phyloP scores from a whole-genome alignment of 2,113 vertebrate species.

The Pangasianodon hypophthalmus region DNA sequence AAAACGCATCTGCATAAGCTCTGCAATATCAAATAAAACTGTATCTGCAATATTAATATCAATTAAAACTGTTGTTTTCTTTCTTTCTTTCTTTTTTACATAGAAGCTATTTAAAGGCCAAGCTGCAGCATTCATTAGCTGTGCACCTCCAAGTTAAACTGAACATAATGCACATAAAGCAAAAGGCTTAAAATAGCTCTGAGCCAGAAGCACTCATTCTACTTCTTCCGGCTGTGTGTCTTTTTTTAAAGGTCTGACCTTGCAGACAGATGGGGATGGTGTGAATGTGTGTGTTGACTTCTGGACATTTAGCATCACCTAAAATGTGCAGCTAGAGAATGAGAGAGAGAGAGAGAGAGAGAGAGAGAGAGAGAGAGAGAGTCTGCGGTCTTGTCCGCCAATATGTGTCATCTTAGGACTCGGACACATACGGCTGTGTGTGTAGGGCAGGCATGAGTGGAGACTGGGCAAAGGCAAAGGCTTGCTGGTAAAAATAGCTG shows the following conservation, averaged over 20 bases:
- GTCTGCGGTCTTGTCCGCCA: neutral
- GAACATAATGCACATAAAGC: slow-evolving; percentile 46
- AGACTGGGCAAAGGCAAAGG: slow-evolving; percentile 58
- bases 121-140: slow-evolving; percentile 58
- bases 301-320: slow-evolving; percentile 47
- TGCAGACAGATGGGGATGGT: slow-evolving; percentile 30
- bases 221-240: slow-evolving; percentile 26
- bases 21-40: slow-evolving; percentile 73
- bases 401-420: slow-evolving; percentile 1
- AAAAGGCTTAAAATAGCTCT: slow-evolving; percentile 65
- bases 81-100: neutral
- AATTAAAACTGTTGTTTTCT: slow-evolving; percentile 39
- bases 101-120: slow-evolving; percentile 61
- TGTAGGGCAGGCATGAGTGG: slow-evolving; percentile 18
- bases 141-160: slow-evolving; percentile 59
- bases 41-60: slow-evolving; percentile 48
- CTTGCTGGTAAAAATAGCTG: slow-evolving; percentile 72
- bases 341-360: slow-evolving; percentile 25
- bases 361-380: neutral
- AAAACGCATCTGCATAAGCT: slow-evolving; percentile 63
- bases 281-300: slow-evolving; percentile 15
- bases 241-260: slow-evolving; percentile 28
- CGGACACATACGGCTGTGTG: slow-evolving; percentile 27
- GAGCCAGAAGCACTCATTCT: slow-evolving; percentile 33
- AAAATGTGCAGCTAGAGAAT: neutral